Evolutionary conservation across 1,140 invertebrate genomes (phyloP), one percentile per base, ranked within the genome.

Genomic region (Parapsyche elsis): DNA sequence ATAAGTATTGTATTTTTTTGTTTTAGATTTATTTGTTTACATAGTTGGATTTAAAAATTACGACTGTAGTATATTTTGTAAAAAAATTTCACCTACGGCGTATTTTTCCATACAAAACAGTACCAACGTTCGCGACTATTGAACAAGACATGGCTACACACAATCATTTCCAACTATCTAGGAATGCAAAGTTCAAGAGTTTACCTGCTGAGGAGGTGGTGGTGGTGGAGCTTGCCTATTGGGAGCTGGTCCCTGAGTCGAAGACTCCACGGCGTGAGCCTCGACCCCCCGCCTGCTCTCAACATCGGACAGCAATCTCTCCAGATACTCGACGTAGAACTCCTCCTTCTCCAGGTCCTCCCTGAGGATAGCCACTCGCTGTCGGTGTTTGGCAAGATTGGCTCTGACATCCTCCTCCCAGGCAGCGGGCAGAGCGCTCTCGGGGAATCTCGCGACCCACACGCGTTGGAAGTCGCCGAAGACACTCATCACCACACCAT

Each of bases 371-470:
- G 90, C 88, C 73, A 96, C 94, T 90, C 94, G 94, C 85, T 95
- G 91, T 90, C 95, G 94, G 90, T 97, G 95, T 88, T 95, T 95
- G 83, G 93, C 91, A 81, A 97, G 91, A 89, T 96, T 96, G 73
- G 94, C 94, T 85, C 94, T 91, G 82, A 97, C 95, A 91, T 96
- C 94, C 88, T 96, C 95, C 86, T 96, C 95, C 95, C 95, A 97
- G 86, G 94, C 95, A 86, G 94, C 94, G 84, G 95, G 95, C 83
- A 97, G 90, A 83, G 94, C 93, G 89, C 94, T 95, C 85, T 95
- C 94, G 80, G 95, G 95, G 91, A 96, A 97, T 85, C 95, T 91
- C 90, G 95, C 92, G 86, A 93, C 90, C 95, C 95, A 97, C 86
- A 95, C 94, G 86, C 94, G 93, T 88, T 95, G 94, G 88, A 96